phyloP scores from a whole-genome alignment of 2,113 vertebrate species.

The Alectura lathami region DNA sequence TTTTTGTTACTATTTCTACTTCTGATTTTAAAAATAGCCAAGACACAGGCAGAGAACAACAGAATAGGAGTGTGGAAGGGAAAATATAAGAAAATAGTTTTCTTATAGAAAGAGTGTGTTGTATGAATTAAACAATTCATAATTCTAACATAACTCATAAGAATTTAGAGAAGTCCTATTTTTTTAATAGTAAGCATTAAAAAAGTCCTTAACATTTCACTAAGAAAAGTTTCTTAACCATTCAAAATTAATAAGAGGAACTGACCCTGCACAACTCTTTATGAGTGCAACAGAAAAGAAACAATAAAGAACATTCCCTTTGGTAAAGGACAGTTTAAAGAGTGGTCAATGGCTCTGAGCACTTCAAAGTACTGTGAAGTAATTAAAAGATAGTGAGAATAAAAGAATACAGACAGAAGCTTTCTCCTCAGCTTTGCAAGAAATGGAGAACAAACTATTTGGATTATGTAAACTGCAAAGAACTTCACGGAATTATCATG shows the following conservation, averaged over 20 bases:
- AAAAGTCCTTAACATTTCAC: not conserved
- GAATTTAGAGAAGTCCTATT: not conserved
- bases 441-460: not conserved
- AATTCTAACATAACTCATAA: no score
- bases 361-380: not conserved
- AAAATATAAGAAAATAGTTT: not conserved
- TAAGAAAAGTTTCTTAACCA: not conserved
- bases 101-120: not conserved
- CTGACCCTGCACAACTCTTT: not conserved
- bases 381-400: not conserved
- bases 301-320: not conserved
- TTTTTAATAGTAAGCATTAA: not conserved
- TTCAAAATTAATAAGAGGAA: not conserved
- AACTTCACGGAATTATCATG: not conserved
- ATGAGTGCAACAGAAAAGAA: not conserved
- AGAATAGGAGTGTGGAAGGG: not conserved
- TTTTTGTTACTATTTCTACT: not conserved
- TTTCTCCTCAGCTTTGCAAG: not conserved
- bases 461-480: not conserved
- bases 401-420: not conserved
- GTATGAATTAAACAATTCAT: not conserved
- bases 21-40: not conserved
- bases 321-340: not conserved
- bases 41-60: not conserved
- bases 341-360: not conserved